Evolutionary conservation across 2,888 invertebrate species (phyloP), one percentile per base, ranked within the genome.

Genomic region (Phyllotreta cruciferae): DNA sequence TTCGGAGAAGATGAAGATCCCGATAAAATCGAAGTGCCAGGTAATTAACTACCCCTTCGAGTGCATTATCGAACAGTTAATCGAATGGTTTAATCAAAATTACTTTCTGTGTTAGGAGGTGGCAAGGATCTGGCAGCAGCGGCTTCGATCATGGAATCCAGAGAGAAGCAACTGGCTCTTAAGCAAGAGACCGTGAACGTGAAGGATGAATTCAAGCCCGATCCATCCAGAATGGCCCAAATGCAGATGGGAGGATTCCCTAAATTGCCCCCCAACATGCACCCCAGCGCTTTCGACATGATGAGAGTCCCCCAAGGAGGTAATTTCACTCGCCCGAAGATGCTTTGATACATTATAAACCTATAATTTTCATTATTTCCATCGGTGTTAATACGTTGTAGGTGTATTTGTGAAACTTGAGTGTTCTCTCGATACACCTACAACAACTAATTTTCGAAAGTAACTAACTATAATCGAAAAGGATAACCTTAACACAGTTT

Each of bases 1-100:
- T 92, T 92, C 76, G 92, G 92, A 78, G 92, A 93, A 74, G 93
- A 93, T 80, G 93, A 92, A 74, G 94, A 94, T 85, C 94, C 94
- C 62, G 94, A 94, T 81, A 93, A 91, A 83, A 90, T 93, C 82
- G 92, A 93, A 86, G 93, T 94, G 47, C 94, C 94, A 79, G 94
- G 93, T 91, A 81, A 82, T n/a, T 80, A 45, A 3, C 45, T 13
- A 3, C 45, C 45, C 24, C n/a, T n/a, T n/a, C n/a, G n/a, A n/a
- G n/a, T n/a, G n/a, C n/a, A n/a, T n/a, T n/a, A n/a, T n/a, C n/a
- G n/a, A n/a, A n/a, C n/a, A n/a, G n/a, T n/a, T n/a, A n/a, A n/a
- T n/a, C n/a, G n/a, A n/a, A n/a, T n/a, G n/a, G n/a, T n/a, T n/a
- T n/a, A n/a, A 24, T n/a, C 13, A 38, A 54, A 54, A 7, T 54